Percentiles rank a stretch among this genome's conserved stretches.
These are phyloP conservation scores for Acrobasis consociella DNA, from an alignment of 2,888 invertebrate genomes.

Conservation along the genomic window DNA sequence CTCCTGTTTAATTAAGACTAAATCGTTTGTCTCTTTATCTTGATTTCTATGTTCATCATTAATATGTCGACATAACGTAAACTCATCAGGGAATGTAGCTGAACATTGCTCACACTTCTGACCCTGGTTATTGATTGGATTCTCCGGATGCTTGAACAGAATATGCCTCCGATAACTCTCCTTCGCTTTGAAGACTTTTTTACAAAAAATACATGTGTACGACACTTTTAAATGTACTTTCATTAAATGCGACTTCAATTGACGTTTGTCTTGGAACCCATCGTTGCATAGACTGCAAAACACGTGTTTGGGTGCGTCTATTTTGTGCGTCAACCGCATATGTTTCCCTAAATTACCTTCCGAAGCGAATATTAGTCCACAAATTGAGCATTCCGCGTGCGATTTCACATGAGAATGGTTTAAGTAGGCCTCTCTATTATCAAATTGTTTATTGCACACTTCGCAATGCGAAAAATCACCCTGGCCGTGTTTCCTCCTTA, in stretches of 20 bases:
- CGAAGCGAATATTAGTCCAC: slow-evolving; percentile 68
- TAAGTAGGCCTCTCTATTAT: slow-evolving; percentile 58
- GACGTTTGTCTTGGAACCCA: slow-evolving; percentile 66
- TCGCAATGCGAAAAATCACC: slow-evolving; percentile 57
- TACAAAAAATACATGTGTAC: slow-evolving; percentile 65
- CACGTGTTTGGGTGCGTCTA: slow-evolving; percentile 60
- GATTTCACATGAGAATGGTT: slow-evolving; percentile 65
- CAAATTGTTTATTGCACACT: slow-evolving; percentile 68
- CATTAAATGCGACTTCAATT: slow-evolving; percentile 65
- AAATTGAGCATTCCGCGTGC: slow-evolving; percentile 65
- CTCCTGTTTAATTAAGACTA: slow-evolving; percentile 55
- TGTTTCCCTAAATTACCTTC: slow-evolving; percentile 69
- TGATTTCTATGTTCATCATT: slow-evolving; percentile 46
- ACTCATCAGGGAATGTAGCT: slow-evolving; percentile 63
- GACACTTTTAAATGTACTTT: slow-evolving; percentile 70
- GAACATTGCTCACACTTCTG: slow-evolving; percentile 67
- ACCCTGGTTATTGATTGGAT: slow-evolving; percentile 34
- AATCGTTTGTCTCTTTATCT: slow-evolving; percentile 30
- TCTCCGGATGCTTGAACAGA: slow-evolving; percentile 58
- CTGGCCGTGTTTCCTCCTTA: slow-evolving; percentile 68
- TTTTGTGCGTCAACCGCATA: slow-evolving; percentile 66
- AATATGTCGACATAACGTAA: slow-evolving; percentile 67
- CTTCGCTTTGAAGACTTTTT: slow-evolving; percentile 66
- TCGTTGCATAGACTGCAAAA: slow-evolving; percentile 68
- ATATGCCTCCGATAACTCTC: slow-evolving; percentile 70